A percentile compares a stretch with the other conserved stretches of the same genome.
Conservation (phyloP, 2,797 vertebrate genomes). For the Brotogeris chrysoptera region DNA sequence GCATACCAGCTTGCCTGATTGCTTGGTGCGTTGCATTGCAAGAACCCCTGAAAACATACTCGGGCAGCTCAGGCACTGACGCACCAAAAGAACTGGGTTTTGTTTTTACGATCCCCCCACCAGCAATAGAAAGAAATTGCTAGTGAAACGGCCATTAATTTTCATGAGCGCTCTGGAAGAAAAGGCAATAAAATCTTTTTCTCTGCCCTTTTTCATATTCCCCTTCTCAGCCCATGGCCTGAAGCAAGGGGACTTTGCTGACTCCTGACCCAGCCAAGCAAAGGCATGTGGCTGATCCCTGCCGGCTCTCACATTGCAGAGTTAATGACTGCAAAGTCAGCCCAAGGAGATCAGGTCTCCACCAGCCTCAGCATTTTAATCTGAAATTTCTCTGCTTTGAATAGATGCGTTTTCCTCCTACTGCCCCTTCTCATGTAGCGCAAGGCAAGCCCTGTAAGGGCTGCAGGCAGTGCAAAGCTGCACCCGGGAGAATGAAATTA, state of each 20-base stretch:
- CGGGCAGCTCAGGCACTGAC: neutral
- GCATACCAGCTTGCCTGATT: neutral
- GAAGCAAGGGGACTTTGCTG: neutral
- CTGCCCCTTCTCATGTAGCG: neutral
- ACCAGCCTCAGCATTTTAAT: neutral
- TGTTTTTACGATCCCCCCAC: neutral
- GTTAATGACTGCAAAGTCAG: neutral
- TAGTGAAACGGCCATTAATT: neutral
- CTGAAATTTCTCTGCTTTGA: neutral
- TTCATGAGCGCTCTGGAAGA: neutral
- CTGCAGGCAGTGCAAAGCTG: neutral
- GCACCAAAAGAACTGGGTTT: neutral
- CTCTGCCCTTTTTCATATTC: neutral
- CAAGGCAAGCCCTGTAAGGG: neutral
- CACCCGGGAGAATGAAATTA: neutral
- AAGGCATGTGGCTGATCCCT: neutral
- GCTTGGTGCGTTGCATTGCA: neutral
- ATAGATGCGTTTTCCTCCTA: neutral
- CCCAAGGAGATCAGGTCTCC: neutral
- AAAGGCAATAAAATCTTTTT: neutral
- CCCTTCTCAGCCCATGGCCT: neutral
- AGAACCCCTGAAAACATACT: neutral
- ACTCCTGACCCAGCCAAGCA: neutral
- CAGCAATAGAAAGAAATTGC: neutral
- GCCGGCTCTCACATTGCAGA: rapidly evolving